Conservation (phyloP, 2,888 invertebrate genomes). For the Isotomurus palustris region DNA sequence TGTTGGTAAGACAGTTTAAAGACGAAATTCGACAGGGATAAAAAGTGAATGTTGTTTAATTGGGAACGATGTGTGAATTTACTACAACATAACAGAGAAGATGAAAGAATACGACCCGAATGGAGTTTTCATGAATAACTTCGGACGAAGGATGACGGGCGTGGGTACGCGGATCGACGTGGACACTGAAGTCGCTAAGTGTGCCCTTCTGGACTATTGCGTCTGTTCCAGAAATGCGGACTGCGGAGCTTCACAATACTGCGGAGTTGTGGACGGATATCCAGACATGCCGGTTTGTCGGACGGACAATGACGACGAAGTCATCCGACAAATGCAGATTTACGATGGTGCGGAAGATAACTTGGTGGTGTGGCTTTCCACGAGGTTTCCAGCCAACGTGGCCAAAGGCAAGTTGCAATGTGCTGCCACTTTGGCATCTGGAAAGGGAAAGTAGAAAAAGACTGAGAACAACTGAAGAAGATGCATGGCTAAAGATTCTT, state of each 20-base stretch:
- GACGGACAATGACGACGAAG: too few relatives aligned
- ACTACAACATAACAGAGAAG: background rate
- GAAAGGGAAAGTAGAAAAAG: too few relatives aligned
- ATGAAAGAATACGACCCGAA: constrained; percentile 13
- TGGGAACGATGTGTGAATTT: too few relatives aligned
- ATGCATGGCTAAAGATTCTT: too few relatives aligned
- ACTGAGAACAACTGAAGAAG: too few relatives aligned
- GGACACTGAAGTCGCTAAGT: constrained; percentile 9
- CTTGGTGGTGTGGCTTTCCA: too few relatives aligned
- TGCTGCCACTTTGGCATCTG: too few relatives aligned
- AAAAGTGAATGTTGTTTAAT: background rate
- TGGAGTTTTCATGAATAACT: constrained; percentile 15
- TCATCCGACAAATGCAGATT: too few relatives aligned
- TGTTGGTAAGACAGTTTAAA: background rate
- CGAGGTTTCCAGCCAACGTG: too few relatives aligned
- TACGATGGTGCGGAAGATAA: too few relatives aligned
- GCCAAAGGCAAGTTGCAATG: too few relatives aligned
- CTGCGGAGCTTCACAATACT: constrained; percentile 7
- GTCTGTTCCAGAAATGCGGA: constrained; percentile 9
- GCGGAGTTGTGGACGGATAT: background rate
- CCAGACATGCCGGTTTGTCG: background rate
- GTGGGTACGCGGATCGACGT: background rate
- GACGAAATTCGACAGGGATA: background rate
- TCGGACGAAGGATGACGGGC: constrained; percentile 9
- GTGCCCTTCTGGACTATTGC: constrained; percentile 24